These are phyloP conservation scores for Poecilia picta DNA, from an alignment of 2,797 vertebrate genomes.

Conservation along the genomic window DNA sequence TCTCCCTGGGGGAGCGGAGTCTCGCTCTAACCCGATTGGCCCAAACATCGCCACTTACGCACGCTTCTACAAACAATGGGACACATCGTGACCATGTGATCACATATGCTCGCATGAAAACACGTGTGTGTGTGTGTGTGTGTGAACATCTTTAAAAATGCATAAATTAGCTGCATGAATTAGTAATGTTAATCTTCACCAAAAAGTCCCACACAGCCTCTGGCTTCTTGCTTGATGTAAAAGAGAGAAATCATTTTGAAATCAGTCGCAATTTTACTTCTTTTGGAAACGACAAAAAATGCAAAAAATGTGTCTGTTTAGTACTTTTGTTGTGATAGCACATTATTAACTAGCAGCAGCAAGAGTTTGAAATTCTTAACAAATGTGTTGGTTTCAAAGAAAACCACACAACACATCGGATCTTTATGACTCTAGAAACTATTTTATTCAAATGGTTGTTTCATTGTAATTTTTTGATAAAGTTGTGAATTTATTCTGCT, in stretches of 20 bases:
- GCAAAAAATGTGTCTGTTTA: background rate
- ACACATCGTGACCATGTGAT: background rate
- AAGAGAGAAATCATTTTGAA: background rate
- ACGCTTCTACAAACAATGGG: background rate
- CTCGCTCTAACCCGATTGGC: background rate
- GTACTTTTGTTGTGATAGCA: background rate
- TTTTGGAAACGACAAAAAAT: background rate
- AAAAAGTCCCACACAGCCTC: background rate
- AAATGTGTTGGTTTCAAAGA: too few species aligned
- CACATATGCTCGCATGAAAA: background rate
- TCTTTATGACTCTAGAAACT: too few species aligned
- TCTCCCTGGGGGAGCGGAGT: background rate
- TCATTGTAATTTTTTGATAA: too few species aligned
- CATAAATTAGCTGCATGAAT: background rate
- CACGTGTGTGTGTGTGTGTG: background rate
- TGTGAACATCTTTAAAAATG: background rate
- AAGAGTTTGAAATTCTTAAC: too few species aligned
- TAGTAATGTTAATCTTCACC: background rate
- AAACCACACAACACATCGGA: too few species aligned
- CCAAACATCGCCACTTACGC: background rate
- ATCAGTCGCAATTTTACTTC: background rate
- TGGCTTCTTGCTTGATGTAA: background rate
- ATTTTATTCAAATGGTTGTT: too few species aligned
- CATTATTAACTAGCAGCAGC: background rate
- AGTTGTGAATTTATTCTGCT: too few species aligned